Conservation (phyloP, 1,140 invertebrate genomes). For the Trichonephila clavipes region DNA sequence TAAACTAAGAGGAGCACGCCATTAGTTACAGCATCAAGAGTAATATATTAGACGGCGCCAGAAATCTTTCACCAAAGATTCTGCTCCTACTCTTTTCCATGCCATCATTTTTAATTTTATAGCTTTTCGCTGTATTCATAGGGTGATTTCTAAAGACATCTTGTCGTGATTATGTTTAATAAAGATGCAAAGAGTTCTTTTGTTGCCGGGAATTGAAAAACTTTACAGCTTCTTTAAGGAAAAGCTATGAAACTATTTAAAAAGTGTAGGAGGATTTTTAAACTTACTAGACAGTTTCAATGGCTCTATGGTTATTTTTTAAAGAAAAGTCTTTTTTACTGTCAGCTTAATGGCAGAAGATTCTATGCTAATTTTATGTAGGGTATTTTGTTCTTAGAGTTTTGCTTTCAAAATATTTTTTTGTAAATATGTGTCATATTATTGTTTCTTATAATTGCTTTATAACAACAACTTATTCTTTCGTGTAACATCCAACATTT, state of each 20-base stretch:
- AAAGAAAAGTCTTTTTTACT: not conserved
- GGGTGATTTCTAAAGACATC: not conserved
- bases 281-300: not conserved
- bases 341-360: not conserved
- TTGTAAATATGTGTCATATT: not conserved
- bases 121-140: slow-evolving; percentile 19
- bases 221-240: slow-evolving; percentile 1
- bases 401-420: not conserved
- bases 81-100: not conserved
- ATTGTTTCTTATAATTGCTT: not conserved
- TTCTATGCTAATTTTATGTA: slow-evolving; percentile 7
- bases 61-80: slow-evolving; percentile 58
- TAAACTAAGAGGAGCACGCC: slow-evolving; percentile 10
- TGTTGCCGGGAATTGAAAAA: not conserved
- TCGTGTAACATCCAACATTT: no score
- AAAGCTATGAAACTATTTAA: not conserved
- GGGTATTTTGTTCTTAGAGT: not conserved
- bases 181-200: not conserved
- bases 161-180: slow-evolving; percentile 48
- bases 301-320: not conserved
- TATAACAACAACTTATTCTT: no score
- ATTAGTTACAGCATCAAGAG: slow-evolving; percentile 50
- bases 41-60: slow-evolving; percentile 57
- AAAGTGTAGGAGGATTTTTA: not conserved
- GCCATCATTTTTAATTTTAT: slow-evolving; percentile 61